phyloP scores from a whole-genome alignment of 2,113 vertebrate species.

The Anseranas semipalmata region DNA sequence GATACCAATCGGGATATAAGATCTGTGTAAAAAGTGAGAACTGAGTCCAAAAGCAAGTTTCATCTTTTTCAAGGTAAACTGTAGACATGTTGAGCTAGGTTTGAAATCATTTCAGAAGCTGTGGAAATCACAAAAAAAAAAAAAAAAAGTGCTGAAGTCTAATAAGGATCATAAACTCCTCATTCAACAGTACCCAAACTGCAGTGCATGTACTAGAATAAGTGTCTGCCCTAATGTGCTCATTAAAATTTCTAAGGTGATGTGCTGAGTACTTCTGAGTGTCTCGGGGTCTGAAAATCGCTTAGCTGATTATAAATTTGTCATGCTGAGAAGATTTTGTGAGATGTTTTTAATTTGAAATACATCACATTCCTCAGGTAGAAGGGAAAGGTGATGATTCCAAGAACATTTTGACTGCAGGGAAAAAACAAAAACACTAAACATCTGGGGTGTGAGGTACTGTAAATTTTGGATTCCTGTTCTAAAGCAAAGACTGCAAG shows the following conservation, averaged over 20 bases:
- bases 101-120: not conserved
- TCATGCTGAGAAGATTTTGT: constrained; percentile 3
- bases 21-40: not conserved
- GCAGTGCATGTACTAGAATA: not conserved
- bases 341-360: constrained; percentile 18
- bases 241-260: constrained; percentile 21
- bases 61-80: not conserved
- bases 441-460: not conserved
- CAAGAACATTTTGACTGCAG: not conserved
- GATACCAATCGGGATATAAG: not conserved
- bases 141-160: not conserved
- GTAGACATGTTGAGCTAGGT: not conserved
- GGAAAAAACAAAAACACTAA: not conserved
- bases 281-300: not conserved
- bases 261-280: constrained; percentile 9
- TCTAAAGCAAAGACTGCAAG: not conserved
- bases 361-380: not conserved
- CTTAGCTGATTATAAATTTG: constrained; percentile 28
- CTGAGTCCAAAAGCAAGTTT: not conserved
- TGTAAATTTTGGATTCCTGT: not conserved
- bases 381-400: not conserved
- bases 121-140: not conserved
- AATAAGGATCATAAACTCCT: not conserved
- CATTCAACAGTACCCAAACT: constrained; percentile 9
- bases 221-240: constrained; percentile 10